phyloP scores from a whole-genome alignment of 1,140 invertebrate genomes.

The Dinoponera quadriceps region DNA sequence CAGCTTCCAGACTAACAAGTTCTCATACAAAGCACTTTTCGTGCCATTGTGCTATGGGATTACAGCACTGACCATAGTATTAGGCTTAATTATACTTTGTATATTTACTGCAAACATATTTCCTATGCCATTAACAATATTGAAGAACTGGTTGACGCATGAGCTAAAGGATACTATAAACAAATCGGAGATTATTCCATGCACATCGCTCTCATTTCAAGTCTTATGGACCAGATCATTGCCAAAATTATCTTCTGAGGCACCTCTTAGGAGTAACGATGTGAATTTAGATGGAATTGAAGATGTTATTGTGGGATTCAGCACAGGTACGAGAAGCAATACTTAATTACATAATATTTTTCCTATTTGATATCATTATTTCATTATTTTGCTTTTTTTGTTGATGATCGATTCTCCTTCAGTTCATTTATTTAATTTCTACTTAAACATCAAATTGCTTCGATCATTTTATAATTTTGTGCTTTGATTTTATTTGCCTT shows the following conservation, averaged over 20 bases:
- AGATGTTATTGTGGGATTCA: slow-evolving; percentile 93
- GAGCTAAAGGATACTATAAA: slow-evolving; percentile 64
- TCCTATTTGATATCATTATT: slow-evolving; percentile 33
- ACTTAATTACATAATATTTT: slow-evolving; percentile 52
- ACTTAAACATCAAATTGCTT: slow-evolving; percentile 4
- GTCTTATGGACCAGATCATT: slow-evolving; percentile 91
- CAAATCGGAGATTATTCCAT: slow-evolving; percentile 86
- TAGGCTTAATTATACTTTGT: slow-evolving; percentile 88
- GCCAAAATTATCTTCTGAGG: slow-evolving; percentile 91
- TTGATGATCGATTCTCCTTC: slow-evolving; percentile 25
- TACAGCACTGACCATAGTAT: slow-evolving; percentile 86
- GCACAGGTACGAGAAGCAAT: slow-evolving; percentile 87
- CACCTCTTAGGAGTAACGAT: slow-evolving; percentile 90
- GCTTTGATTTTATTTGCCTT: slow-evolving; percentile 59
- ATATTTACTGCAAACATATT: slow-evolving; percentile 90
- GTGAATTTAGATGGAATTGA: slow-evolving; percentile 91
- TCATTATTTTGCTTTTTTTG: slow-evolving; percentile 19
- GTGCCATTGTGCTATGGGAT: slow-evolving; percentile 88
- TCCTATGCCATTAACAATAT: slow-evolving; percentile 87
- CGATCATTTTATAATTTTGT: slow-evolving; percentile 42
- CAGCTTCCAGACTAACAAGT: slow-evolving; percentile 84
- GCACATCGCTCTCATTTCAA: slow-evolving; percentile 89
- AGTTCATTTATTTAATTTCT: slow-evolving; percentile 28
- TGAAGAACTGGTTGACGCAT: slow-evolving; percentile 86
- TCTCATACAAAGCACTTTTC: slow-evolving; percentile 86